These are phyloP conservation scores for Stictocephala bisonia DNA, from an alignment of 2,888 invertebrate genomes.

Conservation along the genomic window DNA sequence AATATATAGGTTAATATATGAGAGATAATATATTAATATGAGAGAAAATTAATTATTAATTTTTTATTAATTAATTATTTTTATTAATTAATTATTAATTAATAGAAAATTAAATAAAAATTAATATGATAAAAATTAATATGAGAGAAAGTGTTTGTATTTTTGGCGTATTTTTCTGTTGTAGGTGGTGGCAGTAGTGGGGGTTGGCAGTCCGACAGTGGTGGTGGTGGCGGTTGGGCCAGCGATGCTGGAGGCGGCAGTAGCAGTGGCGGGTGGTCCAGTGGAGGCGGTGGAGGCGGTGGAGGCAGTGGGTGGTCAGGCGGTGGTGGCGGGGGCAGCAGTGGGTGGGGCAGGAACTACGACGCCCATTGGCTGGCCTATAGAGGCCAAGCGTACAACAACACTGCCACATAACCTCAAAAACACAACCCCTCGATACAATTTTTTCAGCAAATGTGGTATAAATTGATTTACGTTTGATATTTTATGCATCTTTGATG, in stretches of 20 bases:
- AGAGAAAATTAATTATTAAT: too few relatives aligned
- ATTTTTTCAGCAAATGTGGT: too few relatives aligned
- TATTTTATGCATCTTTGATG: too few relatives aligned
- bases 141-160: neutral
- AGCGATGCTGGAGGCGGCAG: slow-evolving; percentile 34
- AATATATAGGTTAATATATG: too few relatives aligned
- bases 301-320: slow-evolving; percentile 60
- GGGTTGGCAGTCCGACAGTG: slow-evolving; percentile 18
- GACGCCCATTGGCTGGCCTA: slow-evolving; percentile 44
- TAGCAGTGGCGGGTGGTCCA: slow-evolving; percentile 1
- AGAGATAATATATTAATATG: too few relatives aligned
- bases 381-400: slow-evolving; percentile 25
- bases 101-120: neutral
- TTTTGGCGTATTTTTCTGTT: neutral
- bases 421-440: too few relatives aligned
- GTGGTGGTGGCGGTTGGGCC: slow-evolving; percentile 36
- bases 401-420: slow-evolving; percentile 15
- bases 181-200: slow-evolving; percentile 38
- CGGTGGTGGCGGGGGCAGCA: slow-evolving; percentile 60
- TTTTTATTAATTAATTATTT: too few relatives aligned
- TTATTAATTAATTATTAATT: too few relatives aligned
- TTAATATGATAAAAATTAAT: too few relatives aligned
- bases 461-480: too few relatives aligned
- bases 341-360: slow-evolving; percentile 53
- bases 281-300: slow-evolving; percentile 51